phyloP scores from a whole-genome alignment of 2,888 invertebrate genomes.

The Myopa testacea region DNA sequence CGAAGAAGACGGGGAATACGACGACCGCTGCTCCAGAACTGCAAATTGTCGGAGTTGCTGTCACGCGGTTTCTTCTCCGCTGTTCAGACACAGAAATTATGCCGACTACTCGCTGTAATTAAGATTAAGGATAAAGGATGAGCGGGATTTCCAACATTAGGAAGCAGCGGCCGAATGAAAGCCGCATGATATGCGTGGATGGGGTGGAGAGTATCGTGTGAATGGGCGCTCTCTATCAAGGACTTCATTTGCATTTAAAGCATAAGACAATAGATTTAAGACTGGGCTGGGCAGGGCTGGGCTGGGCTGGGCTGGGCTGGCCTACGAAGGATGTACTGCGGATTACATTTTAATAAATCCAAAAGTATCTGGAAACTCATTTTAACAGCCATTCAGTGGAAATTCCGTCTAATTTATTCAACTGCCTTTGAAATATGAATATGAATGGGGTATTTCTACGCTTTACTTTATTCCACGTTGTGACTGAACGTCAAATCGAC shows the following conservation, averaged over 20 bases:
- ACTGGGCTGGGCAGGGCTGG: conserved; percentile 11
- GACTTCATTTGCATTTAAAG: conserved; percentile 35
- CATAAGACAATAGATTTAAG: conserved; percentile 29
- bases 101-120: conserved; percentile 59
- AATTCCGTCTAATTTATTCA: not conserved
- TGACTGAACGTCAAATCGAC: too few species aligned
- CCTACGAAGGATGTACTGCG: too few species aligned
- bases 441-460: too few species aligned
- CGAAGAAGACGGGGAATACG: conserved; percentile 13
- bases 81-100: not conserved
- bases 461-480: too few species aligned
- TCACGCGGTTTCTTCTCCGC: conserved; percentile 16
- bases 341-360: too few species aligned
- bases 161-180: conserved; percentile 21
- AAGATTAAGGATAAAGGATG: conserved; percentile 66
- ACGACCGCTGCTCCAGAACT: conserved; percentile 6
- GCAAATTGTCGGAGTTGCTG: conserved; percentile 30
- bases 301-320: too few species aligned
- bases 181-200: conserved; percentile 25
- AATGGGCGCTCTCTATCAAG: not conserved
- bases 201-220: not conserved
- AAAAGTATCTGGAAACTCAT: not conserved
- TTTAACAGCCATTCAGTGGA: not conserved
- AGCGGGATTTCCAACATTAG: conserved; percentile 60
- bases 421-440: too few species aligned